phyloP scores from a whole-genome alignment of 2,888 invertebrate species.

The Drosophila robusta region DNA sequence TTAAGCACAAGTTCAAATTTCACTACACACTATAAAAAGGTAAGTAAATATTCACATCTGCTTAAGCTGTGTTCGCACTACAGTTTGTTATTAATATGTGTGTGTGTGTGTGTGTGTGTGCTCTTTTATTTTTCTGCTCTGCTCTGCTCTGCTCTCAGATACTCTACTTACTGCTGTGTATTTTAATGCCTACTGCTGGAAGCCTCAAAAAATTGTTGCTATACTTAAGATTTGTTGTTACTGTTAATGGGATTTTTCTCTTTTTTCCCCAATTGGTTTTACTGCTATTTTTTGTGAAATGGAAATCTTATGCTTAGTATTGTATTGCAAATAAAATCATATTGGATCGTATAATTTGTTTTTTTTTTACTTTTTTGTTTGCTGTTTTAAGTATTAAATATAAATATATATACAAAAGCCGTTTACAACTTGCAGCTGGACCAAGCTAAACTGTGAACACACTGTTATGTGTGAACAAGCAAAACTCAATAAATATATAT shows the following conservation, averaged over 20 bases:
- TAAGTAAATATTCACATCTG: slow-evolving; percentile 13
- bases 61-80: slow-evolving; percentile 7
- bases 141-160: not conserved
- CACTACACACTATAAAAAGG: slow-evolving; percentile 32
- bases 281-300: slow-evolving; percentile 55
- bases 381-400: slow-evolving; percentile 13
- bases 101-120: slow-evolving; percentile 5
- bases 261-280: slow-evolving; percentile 11
- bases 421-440: slow-evolving; percentile 42
- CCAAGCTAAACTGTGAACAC: slow-evolving; percentile 24
- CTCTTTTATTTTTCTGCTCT: slow-evolving; percentile 2
- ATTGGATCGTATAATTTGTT: slow-evolving; percentile 41
- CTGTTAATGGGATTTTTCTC: slow-evolving; percentile 3
- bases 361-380: slow-evolving; percentile 3
- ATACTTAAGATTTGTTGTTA: slow-evolving; percentile 38
- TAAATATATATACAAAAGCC: slow-evolving; percentile 58
- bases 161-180: slow-evolving; percentile 41
- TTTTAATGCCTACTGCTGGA: slow-evolving; percentile 48
- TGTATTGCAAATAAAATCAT: slow-evolving; percentile 62
- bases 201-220: slow-evolving; percentile 69
- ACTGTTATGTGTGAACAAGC: slow-evolving; percentile 12
- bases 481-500: slow-evolving; percentile 15
- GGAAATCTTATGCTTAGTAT: slow-evolving; percentile 70
- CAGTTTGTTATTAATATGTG: slow-evolving; percentile 1
- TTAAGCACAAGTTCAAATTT: slow-evolving; percentile 17